Evolutionary conservation across 2,888 invertebrate genomes (phyloP), one percentile per base, ranked within the genome.

Genomic region (Zygogramma bicolorata): DNA sequence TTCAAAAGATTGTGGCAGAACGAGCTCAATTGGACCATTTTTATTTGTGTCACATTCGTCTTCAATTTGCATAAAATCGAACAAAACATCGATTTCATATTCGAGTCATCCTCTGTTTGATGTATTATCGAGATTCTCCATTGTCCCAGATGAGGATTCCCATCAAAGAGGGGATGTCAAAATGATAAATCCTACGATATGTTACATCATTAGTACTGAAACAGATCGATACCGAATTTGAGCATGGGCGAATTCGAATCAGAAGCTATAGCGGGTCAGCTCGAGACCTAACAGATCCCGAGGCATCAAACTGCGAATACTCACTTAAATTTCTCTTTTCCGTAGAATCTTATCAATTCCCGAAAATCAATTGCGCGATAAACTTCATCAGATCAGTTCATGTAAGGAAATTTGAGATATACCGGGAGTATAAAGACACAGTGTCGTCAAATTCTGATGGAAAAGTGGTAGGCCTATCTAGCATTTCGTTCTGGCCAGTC

Each of bases 251-350:
- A 46, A 46, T 62, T 18, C 42, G 27, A 62, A 62, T 63, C 25
- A 42, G 42, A n/a, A 1, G n/a, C 42, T n/a, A 42, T 8, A 18
- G n/a, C 7, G 40, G 61, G 61, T 61, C 61, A 61, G 20, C 40
- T 40, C 34, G 46, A 6, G 6, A 31, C 27, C 63, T 63, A 63
- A 63, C 29, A 46, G 63, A 18, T 40, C 63, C 27, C 18, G 46
- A 20, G 46, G 63, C 63, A 29, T 63, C 63, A 63, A 63, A 49
- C 63, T 63, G 46, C 63, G 15, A 63, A 63, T 18, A 46, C 31
- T 49, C 27, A 20, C 20, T 42, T 8, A 46, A 46, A 63, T 63
- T 63, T 62, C 42, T 22, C 20, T 63, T 63, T 63, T 62, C 18
- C 18, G 25, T 18, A 40, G 10, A 18, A 8, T 46, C 31, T 63